phyloP scores from a whole-genome alignment of 2,797 vertebrate genomes.

The Nyctalus aviator region DNA sequence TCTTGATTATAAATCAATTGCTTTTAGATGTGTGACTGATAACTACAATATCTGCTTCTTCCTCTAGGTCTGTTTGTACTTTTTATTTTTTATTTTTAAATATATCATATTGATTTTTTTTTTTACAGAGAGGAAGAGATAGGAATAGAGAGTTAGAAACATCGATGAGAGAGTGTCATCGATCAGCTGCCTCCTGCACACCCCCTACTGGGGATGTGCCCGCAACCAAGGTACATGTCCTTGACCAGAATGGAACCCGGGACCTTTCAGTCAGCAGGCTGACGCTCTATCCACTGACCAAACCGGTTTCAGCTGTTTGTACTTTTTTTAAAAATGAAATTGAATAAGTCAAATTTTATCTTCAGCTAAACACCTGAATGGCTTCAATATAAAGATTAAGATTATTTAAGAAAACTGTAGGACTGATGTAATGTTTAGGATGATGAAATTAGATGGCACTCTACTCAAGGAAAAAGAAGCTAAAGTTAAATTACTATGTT shows the following conservation, averaged over 20 bases:
- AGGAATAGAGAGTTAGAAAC: too few relatives aligned
- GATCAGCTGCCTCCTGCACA: too few relatives aligned
- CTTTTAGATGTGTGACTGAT: background rate
- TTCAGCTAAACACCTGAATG: background rate
- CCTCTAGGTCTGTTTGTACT: background rate
- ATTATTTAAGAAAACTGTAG: conserved; percentile 7
- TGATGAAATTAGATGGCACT: background rate
- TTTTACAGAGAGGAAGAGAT: too few relatives aligned
- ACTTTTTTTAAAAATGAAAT: background rate
- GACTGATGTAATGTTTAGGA: background rate
- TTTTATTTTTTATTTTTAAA: background rate
- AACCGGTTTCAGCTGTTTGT: background rate
- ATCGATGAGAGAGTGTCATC: too few relatives aligned
- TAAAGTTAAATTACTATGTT: conserved; percentile 35
- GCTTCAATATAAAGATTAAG: conserved; percentile 14
- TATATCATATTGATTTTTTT: too few relatives aligned
- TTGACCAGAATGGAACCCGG: too few relatives aligned
- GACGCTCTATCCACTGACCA: too few relatives aligned
- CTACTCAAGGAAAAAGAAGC: background rate
- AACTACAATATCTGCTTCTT: background rate
- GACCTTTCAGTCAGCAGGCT: too few relatives aligned
- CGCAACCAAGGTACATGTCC: too few relatives aligned
- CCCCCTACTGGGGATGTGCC: too few relatives aligned
- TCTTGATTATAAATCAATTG: background rate
- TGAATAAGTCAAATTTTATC: background rate